phyloP scores from a whole-genome alignment of 2,113 vertebrate species.

The Gymnocephalus cernua region DNA sequence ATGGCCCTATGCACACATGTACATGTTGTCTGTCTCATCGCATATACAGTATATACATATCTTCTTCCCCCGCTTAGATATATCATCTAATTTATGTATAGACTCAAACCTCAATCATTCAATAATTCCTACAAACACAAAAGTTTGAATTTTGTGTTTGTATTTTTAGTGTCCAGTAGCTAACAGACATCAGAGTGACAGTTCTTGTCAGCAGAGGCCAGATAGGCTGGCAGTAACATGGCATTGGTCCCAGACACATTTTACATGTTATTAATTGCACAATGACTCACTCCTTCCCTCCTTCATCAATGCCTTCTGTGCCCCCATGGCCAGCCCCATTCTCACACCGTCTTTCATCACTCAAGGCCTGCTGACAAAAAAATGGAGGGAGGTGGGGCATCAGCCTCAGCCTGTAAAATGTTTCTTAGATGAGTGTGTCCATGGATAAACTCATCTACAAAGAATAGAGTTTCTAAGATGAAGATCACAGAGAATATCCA shows the following conservation, averaged over 20 bases:
- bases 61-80: not conserved
- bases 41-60: not conserved
- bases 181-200: slow-evolving; percentile 34
- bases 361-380: slow-evolving; percentile 24
- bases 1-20: not conserved
- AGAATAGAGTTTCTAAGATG: not conserved
- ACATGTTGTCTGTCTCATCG: slow-evolving; percentile 9
- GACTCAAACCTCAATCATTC: not conserved
- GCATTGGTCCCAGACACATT: slow-evolving; percentile 48
- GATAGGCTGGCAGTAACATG: slow-evolving; percentile 31
- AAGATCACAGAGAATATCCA: not conserved
- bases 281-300: slow-evolving; percentile 64
- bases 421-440: not conserved
- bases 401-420: not conserved
- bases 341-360: slow-evolving; percentile 44
- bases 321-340: slow-evolving; percentile 30
- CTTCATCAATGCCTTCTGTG: slow-evolving; percentile 43
- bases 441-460: not conserved
- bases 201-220: slow-evolving; percentile 24
- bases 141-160: slow-evolving; percentile 17
- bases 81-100: slow-evolving; percentile 12
- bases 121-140: too few species aligned
- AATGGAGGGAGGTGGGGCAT: slow-evolving; percentile 10
- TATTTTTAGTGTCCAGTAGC: slow-evolving; percentile 46
- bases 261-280: slow-evolving; percentile 56